phyloP scores from a whole-genome alignment of 2,797 vertebrate genomes.

The Poecile montanus region DNA sequence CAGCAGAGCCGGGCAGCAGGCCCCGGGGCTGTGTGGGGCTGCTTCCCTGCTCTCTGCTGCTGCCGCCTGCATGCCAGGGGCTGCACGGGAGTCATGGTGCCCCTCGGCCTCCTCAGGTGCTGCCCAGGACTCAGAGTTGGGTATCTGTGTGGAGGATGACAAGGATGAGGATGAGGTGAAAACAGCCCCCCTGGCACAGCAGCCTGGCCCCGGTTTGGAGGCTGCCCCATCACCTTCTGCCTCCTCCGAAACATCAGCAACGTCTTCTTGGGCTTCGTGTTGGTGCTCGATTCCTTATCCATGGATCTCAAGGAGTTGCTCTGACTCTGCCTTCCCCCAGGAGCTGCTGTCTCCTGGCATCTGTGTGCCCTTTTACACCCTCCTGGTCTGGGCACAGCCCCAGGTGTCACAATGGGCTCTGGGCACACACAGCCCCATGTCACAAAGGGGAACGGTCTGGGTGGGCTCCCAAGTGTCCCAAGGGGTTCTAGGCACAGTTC shows the following conservation, averaged over 20 bases:
- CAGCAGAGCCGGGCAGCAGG: background rate
- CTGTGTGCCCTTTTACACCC: background rate
- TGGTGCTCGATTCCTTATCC: background rate
- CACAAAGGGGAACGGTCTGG: accelerated
- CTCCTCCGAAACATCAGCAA: background rate
- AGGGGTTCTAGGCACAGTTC: background rate
- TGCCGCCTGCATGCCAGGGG: accelerated
- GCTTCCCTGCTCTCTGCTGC: background rate
- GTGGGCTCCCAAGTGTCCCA: background rate
- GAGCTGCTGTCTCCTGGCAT: background rate
- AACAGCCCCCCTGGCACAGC: background rate
- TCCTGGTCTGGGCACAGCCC: accelerated
- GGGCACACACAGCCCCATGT: accelerated
- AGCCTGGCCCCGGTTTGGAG: background rate
- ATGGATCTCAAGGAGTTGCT: accelerated
- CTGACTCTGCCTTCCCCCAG: accelerated
- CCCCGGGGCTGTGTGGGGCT: background rate
- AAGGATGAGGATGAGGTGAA: too few relatives aligned
- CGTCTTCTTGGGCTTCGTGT: accelerated
- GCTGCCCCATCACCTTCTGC: background rate
- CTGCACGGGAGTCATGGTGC: background rate
- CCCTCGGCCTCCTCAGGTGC: background rate
- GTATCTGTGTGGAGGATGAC: background rate
- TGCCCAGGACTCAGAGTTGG: accelerated
- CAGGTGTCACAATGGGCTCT: background rate